These are phyloP conservation scores for Sarotherodon lohbergeri DNA, from an alignment of 2,113 vertebrate species.

Conservation along the genomic window DNA sequence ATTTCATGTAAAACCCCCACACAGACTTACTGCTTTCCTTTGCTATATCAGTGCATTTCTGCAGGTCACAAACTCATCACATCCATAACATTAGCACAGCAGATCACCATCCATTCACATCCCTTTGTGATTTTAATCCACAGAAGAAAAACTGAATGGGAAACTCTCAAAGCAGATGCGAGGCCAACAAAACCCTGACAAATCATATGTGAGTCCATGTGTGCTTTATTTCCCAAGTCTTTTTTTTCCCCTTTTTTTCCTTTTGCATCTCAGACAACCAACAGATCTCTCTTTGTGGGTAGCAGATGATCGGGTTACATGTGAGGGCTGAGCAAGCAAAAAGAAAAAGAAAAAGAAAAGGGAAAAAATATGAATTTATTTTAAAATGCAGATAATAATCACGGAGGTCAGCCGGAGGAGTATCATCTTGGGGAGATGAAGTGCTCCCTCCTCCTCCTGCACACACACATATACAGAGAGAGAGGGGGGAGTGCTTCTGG, in stretches of 20 bases:
- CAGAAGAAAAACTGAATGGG: background rate
- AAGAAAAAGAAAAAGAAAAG: background rate
- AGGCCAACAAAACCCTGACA: background rate
- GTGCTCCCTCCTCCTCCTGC: background rate
- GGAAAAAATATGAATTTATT: background rate
- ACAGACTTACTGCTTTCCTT: background rate
- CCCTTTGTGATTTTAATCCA: background rate
- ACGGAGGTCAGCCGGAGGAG: conserved; percentile 26
- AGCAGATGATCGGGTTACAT: background rate
- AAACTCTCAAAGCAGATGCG: fast-evolving
- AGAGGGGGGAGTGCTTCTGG: background rate
- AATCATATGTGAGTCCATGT: background rate
- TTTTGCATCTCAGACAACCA: background rate
- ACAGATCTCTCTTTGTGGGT: background rate
- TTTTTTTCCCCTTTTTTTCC: fast-evolving
- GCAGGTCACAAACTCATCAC: background rate
- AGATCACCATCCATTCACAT: background rate
- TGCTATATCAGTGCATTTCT: background rate
- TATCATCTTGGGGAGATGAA: conserved; percentile 12
- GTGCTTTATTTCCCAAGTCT: background rate
- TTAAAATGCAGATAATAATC: conserved; percentile 28
- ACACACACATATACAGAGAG: background rate
- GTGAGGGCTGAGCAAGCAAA: conserved; percentile 8
- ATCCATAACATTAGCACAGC: background rate
- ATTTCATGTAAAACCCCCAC: background rate